phyloP scores from a whole-genome alignment of 2,888 invertebrate genomes.

The Nemoura dubitans region DNA sequence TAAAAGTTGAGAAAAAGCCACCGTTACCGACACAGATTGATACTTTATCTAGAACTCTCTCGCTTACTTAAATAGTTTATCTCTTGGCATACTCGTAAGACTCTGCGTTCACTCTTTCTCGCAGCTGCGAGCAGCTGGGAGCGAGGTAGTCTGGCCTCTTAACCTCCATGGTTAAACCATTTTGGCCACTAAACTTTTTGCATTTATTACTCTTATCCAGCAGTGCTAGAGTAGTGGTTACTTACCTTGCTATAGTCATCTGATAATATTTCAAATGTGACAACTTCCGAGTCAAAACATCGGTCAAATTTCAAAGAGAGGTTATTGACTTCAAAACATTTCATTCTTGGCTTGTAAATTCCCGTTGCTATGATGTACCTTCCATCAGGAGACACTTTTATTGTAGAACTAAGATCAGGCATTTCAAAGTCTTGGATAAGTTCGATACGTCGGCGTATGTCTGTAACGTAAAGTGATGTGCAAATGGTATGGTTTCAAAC shows the following conservation, averaged over 20 bases:
- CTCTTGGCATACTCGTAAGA: too few relatives aligned
- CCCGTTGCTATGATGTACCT: slow-evolving; percentile 93
- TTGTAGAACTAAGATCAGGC: slow-evolving; percentile 90
- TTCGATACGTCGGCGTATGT: slow-evolving; percentile 89
- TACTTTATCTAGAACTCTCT: too few relatives aligned
- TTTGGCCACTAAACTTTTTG: slow-evolving; percentile 31
- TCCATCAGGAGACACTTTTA: slow-evolving; percentile 88
- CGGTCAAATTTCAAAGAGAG: slow-evolving; percentile 97
- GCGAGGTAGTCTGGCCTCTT: too few relatives aligned
- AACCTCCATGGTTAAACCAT: too few relatives aligned
- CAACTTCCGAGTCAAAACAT: slow-evolving; percentile 95
- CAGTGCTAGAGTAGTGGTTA: slow-evolving; percentile 37
- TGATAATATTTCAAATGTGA: slow-evolving; percentile 91
- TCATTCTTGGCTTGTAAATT: slow-evolving; percentile 94
- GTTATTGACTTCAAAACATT: slow-evolving; percentile 96
- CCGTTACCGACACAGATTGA: too few relatives aligned
- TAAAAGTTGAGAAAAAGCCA: too few relatives aligned
- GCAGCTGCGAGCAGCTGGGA: too few relatives aligned
- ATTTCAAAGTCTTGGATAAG: slow-evolving; percentile 99
- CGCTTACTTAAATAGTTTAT: too few relatives aligned
- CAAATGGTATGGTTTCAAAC: background rate
- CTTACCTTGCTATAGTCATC: slow-evolving; percentile 95
- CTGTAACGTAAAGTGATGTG: slow-evolving; percentile 59
- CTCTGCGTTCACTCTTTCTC: too few relatives aligned
- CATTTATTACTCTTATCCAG: slow-evolving; percentile 38